Evolutionary conservation across 2,113 vertebrate genomes (phyloP).

Genomic region (Seriola dumerili): DNA sequence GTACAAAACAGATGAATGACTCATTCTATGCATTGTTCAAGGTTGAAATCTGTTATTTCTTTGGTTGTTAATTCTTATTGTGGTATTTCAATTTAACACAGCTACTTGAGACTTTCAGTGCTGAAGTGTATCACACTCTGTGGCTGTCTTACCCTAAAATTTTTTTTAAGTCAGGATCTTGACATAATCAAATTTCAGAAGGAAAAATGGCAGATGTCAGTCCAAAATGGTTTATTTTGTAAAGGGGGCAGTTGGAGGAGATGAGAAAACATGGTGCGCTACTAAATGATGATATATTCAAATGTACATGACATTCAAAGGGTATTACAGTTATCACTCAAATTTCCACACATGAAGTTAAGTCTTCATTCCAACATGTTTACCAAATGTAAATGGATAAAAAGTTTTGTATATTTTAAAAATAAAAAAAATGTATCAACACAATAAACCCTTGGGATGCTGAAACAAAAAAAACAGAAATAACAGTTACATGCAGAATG

Average conservation of each 20-base stretch:
- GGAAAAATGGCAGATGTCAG: constrained; percentile 57
- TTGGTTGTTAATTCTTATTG: background rate
- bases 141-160: background rate
- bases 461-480: constrained; percentile 68
- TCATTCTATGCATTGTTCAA: constrained; percentile 9
- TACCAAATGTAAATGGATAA: constrained; percentile 81
- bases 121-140: background rate
- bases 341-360: constrained; percentile 79
- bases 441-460: constrained; percentile 82
- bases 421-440: constrained; percentile 82
- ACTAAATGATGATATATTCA: constrained; percentile 87
- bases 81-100: constrained; percentile 14
- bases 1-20: constrained; percentile 55
- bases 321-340: constrained; percentile 82
- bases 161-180: background rate
- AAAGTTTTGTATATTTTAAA: constrained; percentile 81
- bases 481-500: constrained; percentile 79
- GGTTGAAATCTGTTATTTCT: constrained; percentile 29
- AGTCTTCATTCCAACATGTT: constrained; percentile 78
- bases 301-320: constrained; percentile 85
- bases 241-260: constrained; percentile 80
- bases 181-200: constrained; percentile 16
- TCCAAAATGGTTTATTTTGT: constrained; percentile 87
- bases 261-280: constrained; percentile 85
- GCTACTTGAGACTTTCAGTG: background rate